These are phyloP conservation scores for Campoplex capitator DNA, from an alignment of 2,888 invertebrate genomes.

Conservation along the genomic window DNA sequence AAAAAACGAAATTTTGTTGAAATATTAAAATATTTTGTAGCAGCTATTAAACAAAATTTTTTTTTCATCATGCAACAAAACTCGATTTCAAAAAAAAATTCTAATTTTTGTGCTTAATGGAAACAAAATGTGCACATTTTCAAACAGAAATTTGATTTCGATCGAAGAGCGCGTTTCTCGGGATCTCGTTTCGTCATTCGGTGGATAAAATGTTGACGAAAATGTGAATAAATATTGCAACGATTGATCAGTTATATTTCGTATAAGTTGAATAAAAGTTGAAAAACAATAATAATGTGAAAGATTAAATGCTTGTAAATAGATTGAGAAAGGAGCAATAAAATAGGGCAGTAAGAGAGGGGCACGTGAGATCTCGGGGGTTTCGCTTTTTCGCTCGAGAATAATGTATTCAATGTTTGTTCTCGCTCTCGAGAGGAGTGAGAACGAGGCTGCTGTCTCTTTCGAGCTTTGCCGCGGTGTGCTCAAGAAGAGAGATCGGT, in stretches of 20 bases:
- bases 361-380: conserved; percentile 55
- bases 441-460: conserved; percentile 37
- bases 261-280: background rate
- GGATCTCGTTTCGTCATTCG: background rate
- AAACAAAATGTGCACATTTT: background rate
- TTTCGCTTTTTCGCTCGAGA: conserved; percentile 52
- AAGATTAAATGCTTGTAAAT: conserved; percentile 21
- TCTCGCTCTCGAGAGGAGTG: conserved; percentile 62
- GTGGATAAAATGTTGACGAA: background rate
- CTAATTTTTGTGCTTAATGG: too few species aligned
- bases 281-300: background rate
- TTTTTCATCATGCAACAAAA: too few species aligned
- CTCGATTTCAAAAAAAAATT: too few species aligned
- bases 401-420: conserved; percentile 69
- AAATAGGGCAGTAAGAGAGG: conserved; percentile 47
- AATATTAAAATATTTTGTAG: too few species aligned
- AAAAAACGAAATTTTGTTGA: too few species aligned
- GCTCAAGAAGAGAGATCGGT: conserved; percentile 61
- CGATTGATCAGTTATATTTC: background rate
- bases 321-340: conserved; percentile 36
- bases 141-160: background rate
- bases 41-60: too few species aligned
- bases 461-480: conserved; percentile 49
- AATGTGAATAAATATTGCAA: background rate
- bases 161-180: background rate